Conservation (phyloP, 2,888 invertebrate genomes). For the Habrosyne pyritoides region DNA sequence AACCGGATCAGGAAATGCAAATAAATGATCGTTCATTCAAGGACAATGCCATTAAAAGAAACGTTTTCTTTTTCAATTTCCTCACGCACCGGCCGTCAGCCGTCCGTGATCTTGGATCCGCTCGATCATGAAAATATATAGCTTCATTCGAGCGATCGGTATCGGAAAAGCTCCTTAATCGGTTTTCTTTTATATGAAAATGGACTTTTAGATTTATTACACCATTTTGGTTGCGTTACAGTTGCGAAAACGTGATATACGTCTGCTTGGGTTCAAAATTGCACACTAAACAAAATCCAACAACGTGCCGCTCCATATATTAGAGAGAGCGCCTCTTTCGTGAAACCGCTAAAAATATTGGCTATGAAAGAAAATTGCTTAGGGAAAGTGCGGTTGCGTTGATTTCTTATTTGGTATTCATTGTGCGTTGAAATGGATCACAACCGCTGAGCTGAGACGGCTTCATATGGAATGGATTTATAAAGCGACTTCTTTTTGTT, state of each 20-base stretch:
- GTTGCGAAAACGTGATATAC: constrained; percentile 73
- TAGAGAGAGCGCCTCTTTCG: constrained; percentile 56
- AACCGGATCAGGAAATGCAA: constrained; percentile 43
- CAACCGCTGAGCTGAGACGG: constrained; percentile 48
- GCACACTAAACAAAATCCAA: constrained; percentile 76
- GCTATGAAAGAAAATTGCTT: constrained; percentile 75
- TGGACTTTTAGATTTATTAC: constrained; percentile 80
- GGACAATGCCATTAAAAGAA: constrained; percentile 68
- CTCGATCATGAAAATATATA: constrained; percentile 83
- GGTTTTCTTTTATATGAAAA: constrained; percentile 83
- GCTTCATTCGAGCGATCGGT: constrained; percentile 80
- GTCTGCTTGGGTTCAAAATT: constrained; percentile 65
- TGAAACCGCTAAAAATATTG: constrained; percentile 65
- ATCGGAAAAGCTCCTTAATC: constrained; percentile 82
- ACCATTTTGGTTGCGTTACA: constrained; percentile 74
- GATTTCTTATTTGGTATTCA: constrained; percentile 80
- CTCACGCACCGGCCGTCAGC: constrained; percentile 77
- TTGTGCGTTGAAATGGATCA: constrained; percentile 74
- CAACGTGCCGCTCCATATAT: constrained; percentile 70
- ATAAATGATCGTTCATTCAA: constrained; percentile 50
- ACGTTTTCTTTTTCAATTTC: constrained; percentile 77
- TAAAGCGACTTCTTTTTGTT: constrained; percentile 16
- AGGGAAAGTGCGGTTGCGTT: constrained; percentile 72
- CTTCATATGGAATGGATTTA: constrained; percentile 40
- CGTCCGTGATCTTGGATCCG: constrained; percentile 76